phyloP scores from a whole-genome alignment of 2,888 invertebrate genomes.

The Rutpela maculata region DNA sequence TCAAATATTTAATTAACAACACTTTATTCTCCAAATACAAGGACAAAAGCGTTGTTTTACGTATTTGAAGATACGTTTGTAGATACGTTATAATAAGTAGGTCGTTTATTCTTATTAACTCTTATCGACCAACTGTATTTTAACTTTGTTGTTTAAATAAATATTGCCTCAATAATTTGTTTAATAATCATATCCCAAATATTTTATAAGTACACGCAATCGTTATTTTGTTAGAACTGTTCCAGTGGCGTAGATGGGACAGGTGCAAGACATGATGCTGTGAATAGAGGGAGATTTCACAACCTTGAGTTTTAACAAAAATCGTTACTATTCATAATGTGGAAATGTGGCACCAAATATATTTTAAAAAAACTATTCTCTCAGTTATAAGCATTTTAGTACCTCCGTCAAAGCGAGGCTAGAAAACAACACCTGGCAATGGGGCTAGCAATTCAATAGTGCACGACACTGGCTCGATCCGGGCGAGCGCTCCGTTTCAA shows the following conservation, averaged over 20 bases:
- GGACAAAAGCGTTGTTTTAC: background rate
- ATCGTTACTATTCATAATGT: too few relatives aligned
- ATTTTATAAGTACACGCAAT: conserved; percentile 6
- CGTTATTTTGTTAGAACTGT: conserved; percentile 10
- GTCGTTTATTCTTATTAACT: conserved; percentile 8
- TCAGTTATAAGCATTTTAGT: too few relatives aligned
- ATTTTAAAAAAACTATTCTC: too few relatives aligned
- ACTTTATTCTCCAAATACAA: background rate
- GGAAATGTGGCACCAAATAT: too few relatives aligned
- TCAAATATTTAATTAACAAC: background rate
- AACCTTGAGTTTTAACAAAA: too few relatives aligned
- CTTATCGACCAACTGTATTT: conserved; percentile 10
- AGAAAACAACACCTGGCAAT: too few relatives aligned
- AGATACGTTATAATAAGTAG: conserved; percentile 14
- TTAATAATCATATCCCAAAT: conserved; percentile 22
- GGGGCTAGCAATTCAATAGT: too few relatives aligned
- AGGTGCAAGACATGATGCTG: background rate
- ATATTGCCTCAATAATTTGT: background rate
- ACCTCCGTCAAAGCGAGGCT: too few relatives aligned
- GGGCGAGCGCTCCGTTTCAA: too few relatives aligned
- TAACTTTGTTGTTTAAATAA: conserved; percentile 23
- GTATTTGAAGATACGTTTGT: background rate
- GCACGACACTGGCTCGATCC: too few relatives aligned
- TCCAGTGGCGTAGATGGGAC: background rate
- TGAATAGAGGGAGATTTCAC: too few relatives aligned